Evolutionary conservation across 2,888 invertebrate genomes (phyloP).

Genomic region (Sarcophaga variegata): DNA sequence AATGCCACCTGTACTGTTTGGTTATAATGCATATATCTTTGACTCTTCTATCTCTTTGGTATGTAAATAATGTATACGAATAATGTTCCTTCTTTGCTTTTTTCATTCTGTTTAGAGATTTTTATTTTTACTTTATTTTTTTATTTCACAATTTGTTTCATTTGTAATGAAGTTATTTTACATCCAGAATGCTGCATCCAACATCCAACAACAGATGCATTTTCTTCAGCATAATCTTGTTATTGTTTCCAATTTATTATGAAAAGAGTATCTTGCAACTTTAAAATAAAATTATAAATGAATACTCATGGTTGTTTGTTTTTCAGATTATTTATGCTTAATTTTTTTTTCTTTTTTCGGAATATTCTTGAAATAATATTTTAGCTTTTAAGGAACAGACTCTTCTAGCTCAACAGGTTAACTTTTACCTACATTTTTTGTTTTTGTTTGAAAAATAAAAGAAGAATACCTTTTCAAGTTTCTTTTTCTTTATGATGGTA

Average conservation of each 20-base stretch:
- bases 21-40: slow-evolving; percentile 9
- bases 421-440: too few species aligned
- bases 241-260: not conserved
- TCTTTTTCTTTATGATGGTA: too few species aligned
- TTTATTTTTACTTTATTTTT: not conserved
- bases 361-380: not conserved
- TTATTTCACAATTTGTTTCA: not conserved
- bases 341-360: not conserved
- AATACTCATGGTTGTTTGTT: slow-evolving; percentile 1
- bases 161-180: too few species aligned
- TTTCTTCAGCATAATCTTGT: not conserved
- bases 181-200: too few species aligned
- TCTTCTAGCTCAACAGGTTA: slow-evolving; percentile 30
- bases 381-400: not conserved
- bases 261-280: not conserved
- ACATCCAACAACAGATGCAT: not conserved
- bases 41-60: slow-evolving; percentile 32
- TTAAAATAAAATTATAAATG: not conserved
- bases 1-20: not conserved
- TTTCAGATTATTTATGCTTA: not conserved
- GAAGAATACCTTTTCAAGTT: not conserved
- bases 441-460: too few species aligned
- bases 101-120: not conserved
- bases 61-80: slow-evolving; percentile 54
- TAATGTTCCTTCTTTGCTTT: not conserved